These are phyloP conservation scores for Chironomus tentans DNA, from an alignment of 2,888 invertebrate species.

Conservation along the genomic window DNA sequence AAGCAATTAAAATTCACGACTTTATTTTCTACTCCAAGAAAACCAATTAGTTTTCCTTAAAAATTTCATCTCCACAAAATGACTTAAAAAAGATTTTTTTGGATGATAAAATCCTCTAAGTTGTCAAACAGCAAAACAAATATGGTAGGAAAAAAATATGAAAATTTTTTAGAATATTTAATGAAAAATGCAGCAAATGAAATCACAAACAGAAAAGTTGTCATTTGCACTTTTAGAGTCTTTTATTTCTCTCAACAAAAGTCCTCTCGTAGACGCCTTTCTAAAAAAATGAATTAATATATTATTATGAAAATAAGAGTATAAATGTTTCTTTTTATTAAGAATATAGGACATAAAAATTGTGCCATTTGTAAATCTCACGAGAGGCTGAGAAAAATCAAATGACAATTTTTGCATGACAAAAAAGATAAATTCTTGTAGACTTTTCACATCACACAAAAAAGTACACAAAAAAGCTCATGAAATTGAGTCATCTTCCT, in stretches of 20 bases:
- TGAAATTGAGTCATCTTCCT: neutral
- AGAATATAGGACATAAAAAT: no score
- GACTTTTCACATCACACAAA: neutral
- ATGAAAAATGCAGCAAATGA: neutral
- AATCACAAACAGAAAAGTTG: neutral
- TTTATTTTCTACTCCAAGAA: neutral
- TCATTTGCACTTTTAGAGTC: conserved; percentile 17
- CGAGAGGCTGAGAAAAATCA: conserved; percentile 17
- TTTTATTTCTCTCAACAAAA: conserved; percentile 14
- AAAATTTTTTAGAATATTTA: neutral
- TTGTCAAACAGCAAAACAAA: neutral
- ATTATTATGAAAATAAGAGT: neutral
- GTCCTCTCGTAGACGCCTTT: conserved; percentile 26
- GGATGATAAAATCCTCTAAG: neutral
- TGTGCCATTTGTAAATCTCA: conserved; percentile 25
- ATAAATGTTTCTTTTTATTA: conserved; percentile 5
- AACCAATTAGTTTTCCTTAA: no score
- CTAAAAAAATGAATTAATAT: neutral
- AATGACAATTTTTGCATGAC: conserved; percentile 1
- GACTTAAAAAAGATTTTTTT: neutral
- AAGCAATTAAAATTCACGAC: neutral
- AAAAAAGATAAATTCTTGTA: neutral
- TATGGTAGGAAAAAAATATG: neutral
- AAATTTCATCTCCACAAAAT: no score
- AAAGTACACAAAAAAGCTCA: neutral